Evolutionary conservation across 1,140 invertebrate species (phyloP), one percentile per base, ranked within the genome.

Genomic region (Pseudomyrmex sp.): DNA sequence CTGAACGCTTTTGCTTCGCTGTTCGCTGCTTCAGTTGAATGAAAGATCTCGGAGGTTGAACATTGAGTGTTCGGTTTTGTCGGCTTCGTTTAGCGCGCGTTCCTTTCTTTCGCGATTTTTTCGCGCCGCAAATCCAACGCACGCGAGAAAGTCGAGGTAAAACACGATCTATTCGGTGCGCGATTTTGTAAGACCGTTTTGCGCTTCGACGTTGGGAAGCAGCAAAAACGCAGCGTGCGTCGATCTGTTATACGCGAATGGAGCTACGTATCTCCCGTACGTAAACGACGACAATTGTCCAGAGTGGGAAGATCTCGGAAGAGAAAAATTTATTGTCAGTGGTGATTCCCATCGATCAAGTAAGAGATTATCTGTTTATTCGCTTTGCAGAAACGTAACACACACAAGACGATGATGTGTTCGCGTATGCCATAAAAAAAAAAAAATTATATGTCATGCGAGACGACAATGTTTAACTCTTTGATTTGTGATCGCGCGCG

Each of bases 141-240:
- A 8, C 5, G 69, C 68, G 75, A 77, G 50, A 77, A 46, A 50
- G 76, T 80, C 35, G 76, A 79, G 54, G 26, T 58, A 48, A 59
- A 59, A 59, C 26, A 2, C 26, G 3, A 26, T 26, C 26, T 26
- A 0, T 26, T 26, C 20, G 54, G 48, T 44, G 59, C 23, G 46
- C 48, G 13, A 69, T 58, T 73, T 44, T 68, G 35, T 35, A 35
- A 35, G 35, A 35, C 35, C 35, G 35, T 35, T 35, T 35, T 0
- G 35, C 7, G 52, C 52, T 13, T 18, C 66, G 20, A 54, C 23
- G 48, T 9, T 7, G 35, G 20, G 5, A 35, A 54, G 20, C 13
- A 52, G 20, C 44, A 72, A 58, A n/a, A 35, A 18, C 54, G 35
- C 35, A 35, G 13, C 23, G 18, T 54, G 74, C 26, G 50, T 15